Percentiles rank a stretch among this genome's conserved stretches.
These are phyloP conservation scores for Zeuzera pyrina DNA, from an alignment of 2,888 invertebrate genomes.

Conservation along the genomic window DNA sequence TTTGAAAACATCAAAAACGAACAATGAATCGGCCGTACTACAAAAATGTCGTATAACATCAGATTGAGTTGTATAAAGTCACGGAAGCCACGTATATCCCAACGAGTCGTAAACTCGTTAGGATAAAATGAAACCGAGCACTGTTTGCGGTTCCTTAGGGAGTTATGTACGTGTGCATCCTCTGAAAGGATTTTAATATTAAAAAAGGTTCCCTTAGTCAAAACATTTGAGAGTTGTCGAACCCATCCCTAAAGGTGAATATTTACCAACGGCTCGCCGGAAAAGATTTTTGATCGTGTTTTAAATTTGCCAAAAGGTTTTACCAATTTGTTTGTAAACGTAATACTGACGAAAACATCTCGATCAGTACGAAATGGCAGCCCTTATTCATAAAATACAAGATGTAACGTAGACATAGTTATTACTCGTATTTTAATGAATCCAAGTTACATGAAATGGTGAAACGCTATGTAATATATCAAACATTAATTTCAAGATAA, in stretches of 20 bases:
- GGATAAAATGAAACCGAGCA: conserved; percentile 19
- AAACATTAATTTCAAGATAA: no score
- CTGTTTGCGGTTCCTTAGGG: conserved; percentile 19
- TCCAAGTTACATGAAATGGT: no score
- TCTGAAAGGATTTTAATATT: conserved; percentile 28
- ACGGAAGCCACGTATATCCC: conserved; percentile 17
- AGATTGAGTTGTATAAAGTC: conserved; percentile 4
- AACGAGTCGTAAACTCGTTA: conserved; percentile 21
- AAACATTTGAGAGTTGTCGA: conserved; percentile 15
- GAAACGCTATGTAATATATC: no score
- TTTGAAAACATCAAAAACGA: no score
- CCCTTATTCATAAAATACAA: no score
- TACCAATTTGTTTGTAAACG: no score
- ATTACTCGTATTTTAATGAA: no score
- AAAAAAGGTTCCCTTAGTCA: conserved; percentile 21
- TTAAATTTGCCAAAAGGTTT: conserved; percentile 1
- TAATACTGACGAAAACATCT: no score
- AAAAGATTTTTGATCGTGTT: conserved; percentile 13
- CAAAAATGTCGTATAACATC: no score
- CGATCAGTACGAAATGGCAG: no score
- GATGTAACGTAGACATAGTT: no score
- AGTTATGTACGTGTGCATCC: conserved; percentile 16
- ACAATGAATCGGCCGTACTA: no score
- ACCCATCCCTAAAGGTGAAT: conserved; percentile 12
- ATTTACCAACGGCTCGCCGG: conserved; percentile 11